These are phyloP conservation scores for Macrobrachium rosenbergii DNA, from an alignment of 1,140 invertebrate genomes.

Conservation along the genomic window DNA sequence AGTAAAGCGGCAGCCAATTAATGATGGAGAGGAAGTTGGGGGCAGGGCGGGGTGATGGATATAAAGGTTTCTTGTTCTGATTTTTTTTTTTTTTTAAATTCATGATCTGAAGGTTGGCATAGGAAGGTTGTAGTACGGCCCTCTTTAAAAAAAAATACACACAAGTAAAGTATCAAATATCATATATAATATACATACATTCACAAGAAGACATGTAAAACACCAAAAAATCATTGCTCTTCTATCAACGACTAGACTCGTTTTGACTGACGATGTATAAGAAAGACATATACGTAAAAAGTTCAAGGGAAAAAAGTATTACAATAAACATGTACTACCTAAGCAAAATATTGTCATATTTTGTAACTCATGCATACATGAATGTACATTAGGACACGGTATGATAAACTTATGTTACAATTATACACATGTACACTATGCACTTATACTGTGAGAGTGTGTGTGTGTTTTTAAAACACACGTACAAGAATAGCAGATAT, in stretches of 20 bases:
- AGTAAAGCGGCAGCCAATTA: too few species aligned
- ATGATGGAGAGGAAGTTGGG: too few species aligned
- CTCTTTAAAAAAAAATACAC: too few species aligned
- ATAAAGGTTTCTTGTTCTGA: too few species aligned
- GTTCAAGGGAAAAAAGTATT: not conserved
- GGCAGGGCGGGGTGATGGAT: too few species aligned
- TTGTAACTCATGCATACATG: conserved; percentile 3
- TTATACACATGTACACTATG: not conserved
- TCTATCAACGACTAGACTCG: not conserved
- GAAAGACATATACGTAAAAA: not conserved
- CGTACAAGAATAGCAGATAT: not conserved
- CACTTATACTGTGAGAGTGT: not conserved
- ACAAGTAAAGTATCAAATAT: too few species aligned
- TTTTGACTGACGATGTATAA: not conserved
- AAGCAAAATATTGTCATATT: not conserved
- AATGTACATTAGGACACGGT: not conserved
- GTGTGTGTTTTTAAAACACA: not conserved
- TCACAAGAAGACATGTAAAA: not conserved
- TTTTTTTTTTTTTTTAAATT: too few species aligned
- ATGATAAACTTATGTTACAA: not conserved
- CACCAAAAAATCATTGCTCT: not conserved
- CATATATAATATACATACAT: too few species aligned
- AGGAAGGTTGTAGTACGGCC: too few species aligned
- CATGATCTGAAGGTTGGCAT: too few species aligned
- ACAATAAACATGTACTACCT: too few species aligned